phyloP scores from a whole-genome alignment of 1,140 invertebrate genomes.

The Zaprionus camerounensis region DNA sequence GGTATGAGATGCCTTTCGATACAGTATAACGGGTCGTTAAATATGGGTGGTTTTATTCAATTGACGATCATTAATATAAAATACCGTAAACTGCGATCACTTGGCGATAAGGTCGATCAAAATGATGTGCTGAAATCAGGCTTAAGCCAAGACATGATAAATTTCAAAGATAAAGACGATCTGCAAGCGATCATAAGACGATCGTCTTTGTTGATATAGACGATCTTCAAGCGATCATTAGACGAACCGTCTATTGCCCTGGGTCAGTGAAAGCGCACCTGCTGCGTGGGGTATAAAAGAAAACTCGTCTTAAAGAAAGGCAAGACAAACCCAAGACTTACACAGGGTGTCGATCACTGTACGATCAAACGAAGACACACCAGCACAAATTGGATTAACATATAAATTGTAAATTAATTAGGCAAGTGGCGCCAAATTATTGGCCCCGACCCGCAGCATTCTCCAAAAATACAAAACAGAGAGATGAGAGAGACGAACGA shows the following conservation, averaged over 20 bases:
- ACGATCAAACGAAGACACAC: slow-evolving; percentile 39
- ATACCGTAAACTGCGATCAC: slow-evolving; percentile 7
- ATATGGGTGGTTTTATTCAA: neutral
- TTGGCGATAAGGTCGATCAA: slow-evolving; percentile 3
- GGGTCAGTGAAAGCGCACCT: slow-evolving; percentile 41
- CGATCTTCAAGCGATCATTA: neutral
- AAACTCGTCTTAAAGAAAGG: slow-evolving; percentile 2
- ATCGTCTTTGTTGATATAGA: neutral
- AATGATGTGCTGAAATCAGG: slow-evolving; percentile 16
- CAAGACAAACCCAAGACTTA: slow-evolving; percentile 7
- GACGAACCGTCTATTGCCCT: neutral
- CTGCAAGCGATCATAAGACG: neutral
- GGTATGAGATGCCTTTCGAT: slow-evolving; percentile 12
- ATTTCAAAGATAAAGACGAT: neutral
- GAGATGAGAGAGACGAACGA: slow-evolving; percentile 14
- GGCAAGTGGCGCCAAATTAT: slow-evolving; percentile 74
- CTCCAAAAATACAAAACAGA: slow-evolving; percentile 40
- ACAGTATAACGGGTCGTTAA: slow-evolving; percentile 3
- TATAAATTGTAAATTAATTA: slow-evolving; percentile 82
- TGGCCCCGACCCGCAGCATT: slow-evolving; percentile 49
- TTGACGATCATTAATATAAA: slow-evolving; percentile 22
- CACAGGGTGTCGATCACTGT: slow-evolving; percentile 39
- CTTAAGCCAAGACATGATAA: neutral
- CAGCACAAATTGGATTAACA: slow-evolving; percentile 74
- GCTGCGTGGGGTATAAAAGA: slow-evolving; percentile 29